Conservation (phyloP, 2,113 vertebrate species). For the Myodes glareolus region DNA sequence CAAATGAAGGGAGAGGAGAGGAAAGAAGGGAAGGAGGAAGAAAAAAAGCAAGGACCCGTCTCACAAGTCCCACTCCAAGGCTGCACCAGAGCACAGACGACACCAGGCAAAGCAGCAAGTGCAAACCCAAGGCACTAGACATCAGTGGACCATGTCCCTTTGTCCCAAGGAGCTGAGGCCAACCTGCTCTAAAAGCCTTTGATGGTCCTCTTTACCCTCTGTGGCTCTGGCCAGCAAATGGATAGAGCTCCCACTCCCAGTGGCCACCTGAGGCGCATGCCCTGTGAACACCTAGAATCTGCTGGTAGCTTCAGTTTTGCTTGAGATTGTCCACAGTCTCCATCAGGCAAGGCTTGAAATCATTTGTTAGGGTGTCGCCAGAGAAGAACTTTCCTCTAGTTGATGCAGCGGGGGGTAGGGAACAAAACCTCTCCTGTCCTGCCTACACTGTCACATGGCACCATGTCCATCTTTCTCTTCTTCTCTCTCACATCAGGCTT, state of each 20-base stretch:
- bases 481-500: constrained; percentile 32
- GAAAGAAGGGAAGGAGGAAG: neutral
- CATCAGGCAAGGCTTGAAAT: neutral
- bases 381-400: neutral
- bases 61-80: constrained; percentile 12
- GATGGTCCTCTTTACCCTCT: neutral
- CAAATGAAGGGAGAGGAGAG: neutral
- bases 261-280: neutral
- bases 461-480: neutral
- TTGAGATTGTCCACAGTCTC: neutral
- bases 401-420: neutral
- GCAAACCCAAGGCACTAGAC: neutral
- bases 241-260: neutral
- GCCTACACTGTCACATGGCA: constrained; percentile 2
- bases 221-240: neutral
- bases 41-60: neutral
- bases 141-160: neutral
- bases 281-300: neutral
- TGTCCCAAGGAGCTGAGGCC: neutral
- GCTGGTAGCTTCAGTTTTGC: neutral
- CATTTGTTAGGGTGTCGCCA: neutral
- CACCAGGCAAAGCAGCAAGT: neutral
- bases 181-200: neutral
- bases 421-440: constrained; percentile 40
- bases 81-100: neutral